A percentile compares a stretch with the other conserved stretches of the same genome.
These are phyloP conservation scores for Periparus ater DNA, from an alignment of 2,797 vertebrate genomes.

Conservation along the genomic window DNA sequence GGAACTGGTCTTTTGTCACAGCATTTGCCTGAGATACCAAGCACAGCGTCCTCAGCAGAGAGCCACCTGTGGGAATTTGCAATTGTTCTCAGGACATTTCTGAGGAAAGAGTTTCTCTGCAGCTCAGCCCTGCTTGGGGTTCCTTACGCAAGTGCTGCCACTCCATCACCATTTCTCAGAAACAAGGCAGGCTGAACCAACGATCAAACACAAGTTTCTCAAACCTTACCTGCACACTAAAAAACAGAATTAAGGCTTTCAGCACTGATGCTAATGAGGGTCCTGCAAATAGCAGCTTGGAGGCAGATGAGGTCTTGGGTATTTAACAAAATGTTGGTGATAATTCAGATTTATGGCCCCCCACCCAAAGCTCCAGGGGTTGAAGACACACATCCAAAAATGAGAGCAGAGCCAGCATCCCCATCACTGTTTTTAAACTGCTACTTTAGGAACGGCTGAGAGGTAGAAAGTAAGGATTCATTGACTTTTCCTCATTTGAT, in stretches of 20 bases:
- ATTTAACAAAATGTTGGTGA: background rate
- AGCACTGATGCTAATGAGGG: background rate
- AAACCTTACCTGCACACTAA: background rate
- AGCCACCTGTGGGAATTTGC: background rate
- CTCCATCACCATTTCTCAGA: background rate
- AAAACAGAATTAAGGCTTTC: background rate
- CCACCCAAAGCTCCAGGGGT: background rate
- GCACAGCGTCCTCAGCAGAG: background rate
- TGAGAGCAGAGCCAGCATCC: background rate
- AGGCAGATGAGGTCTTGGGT: background rate
- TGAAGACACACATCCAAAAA: background rate
- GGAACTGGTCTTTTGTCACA: background rate
- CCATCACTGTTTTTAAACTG: background rate
- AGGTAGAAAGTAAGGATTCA: background rate
- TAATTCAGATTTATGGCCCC: background rate
- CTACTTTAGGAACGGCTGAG: background rate
- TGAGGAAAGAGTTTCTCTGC: background rate
- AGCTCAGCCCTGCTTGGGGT: background rate
- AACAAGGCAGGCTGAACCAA: background rate
- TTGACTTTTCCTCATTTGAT: background rate
- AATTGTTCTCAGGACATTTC: background rate
- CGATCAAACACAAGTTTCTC: background rate
- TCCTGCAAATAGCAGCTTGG: background rate
- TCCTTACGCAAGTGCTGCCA: accelerated
- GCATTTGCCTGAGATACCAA: background rate